Percentiles rank a stretch among this genome's conserved stretches.
Evolutionary conservation across 2,797 vertebrate species (phyloP).

Genomic region (Pseudochirops corinnae): DNA sequence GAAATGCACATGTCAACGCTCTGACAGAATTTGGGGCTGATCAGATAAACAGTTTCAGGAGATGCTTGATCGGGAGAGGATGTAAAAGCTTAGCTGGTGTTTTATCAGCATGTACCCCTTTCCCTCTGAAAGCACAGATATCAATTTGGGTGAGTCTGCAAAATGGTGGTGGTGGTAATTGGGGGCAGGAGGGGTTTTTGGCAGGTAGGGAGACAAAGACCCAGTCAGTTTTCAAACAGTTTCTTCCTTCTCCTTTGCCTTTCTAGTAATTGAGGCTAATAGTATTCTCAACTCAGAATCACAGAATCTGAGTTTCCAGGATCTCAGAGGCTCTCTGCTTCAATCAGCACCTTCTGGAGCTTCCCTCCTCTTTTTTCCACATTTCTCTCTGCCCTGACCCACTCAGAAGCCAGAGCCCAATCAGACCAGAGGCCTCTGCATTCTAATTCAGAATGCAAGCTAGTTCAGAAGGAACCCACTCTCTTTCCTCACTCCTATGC

Average conservation of each 20-base stretch:
- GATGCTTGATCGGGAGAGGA: conserved; percentile 94
- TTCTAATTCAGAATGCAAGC: conserved; percentile 64
- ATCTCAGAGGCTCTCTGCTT: not conserved
- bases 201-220: conserved; percentile 55
- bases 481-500: conserved; percentile 43
- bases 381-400: not conserved
- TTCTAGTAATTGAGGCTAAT: not conserved
- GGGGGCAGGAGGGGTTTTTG: not conserved
- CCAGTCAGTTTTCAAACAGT: not conserved
- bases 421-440: conserved; percentile 44
- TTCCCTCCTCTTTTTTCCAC: not conserved
- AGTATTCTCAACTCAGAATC: not conserved
- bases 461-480: conserved; percentile 67
- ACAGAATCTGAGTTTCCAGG: not conserved
- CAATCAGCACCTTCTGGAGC: not conserved
- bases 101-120: conserved; percentile 80
- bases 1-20: conserved; percentile 92
- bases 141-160: not conserved
- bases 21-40: conserved; percentile 92
- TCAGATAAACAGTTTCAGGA: conserved; percentile 95
- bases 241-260: not conserved
- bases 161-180: not conserved
- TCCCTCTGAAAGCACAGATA: not conserved
- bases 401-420: not conserved
- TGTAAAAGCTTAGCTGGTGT: conserved; percentile 87